Evolutionary conservation across 2,113 vertebrate species (phyloP).

Genomic region (Triplophysa tibetana): DNA sequence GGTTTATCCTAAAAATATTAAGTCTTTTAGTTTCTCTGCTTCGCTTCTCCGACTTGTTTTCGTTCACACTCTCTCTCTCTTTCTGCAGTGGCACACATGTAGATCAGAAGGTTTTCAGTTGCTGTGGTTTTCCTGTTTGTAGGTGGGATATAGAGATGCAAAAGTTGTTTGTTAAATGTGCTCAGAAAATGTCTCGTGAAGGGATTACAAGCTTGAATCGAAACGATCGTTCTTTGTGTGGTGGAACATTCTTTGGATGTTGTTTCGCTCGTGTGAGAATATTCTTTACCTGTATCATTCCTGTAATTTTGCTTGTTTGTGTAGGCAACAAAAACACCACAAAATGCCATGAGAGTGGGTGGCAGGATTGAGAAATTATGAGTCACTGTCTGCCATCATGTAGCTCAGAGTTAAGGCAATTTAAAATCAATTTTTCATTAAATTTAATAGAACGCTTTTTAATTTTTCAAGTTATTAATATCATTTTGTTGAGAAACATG

Average conservation of each 20-base stretch:
- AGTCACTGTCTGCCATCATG: conserved; percentile 1
- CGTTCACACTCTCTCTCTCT: not conserved
- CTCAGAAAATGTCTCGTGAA: conserved; percentile 47
- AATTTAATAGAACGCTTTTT: not conserved
- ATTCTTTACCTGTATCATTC: not conserved
- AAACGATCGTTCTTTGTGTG: not conserved
- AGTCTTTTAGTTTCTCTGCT: not conserved
- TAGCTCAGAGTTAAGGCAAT: not conserved
- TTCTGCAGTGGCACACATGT: conserved; percentile 43
- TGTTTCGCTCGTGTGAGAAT: conserved; percentile 10
- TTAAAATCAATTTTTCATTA: not conserved
- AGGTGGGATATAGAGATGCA: conserved; percentile 62
- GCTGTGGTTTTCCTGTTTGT: conserved; percentile 76
- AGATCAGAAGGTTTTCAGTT: conserved; percentile 57
- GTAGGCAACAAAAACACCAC: conserved; percentile 11
- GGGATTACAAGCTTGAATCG: conserved; percentile 6
- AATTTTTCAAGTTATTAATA: no score
- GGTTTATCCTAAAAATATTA: not conserved
- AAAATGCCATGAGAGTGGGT: conserved; percentile 44
- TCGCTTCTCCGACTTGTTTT: conserved; percentile 2
- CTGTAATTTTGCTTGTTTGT: conserved; percentile 30
- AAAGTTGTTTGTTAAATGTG: conserved; percentile 30
- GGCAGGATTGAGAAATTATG: conserved; percentile 20
- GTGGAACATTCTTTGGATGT: conserved; percentile 18
- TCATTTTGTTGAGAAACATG: not conserved